Evolutionary conservation across 1,140 invertebrate genomes (phyloP), one percentile per base, ranked within the genome.

Genomic region (Steinernema feltiae): DNA sequence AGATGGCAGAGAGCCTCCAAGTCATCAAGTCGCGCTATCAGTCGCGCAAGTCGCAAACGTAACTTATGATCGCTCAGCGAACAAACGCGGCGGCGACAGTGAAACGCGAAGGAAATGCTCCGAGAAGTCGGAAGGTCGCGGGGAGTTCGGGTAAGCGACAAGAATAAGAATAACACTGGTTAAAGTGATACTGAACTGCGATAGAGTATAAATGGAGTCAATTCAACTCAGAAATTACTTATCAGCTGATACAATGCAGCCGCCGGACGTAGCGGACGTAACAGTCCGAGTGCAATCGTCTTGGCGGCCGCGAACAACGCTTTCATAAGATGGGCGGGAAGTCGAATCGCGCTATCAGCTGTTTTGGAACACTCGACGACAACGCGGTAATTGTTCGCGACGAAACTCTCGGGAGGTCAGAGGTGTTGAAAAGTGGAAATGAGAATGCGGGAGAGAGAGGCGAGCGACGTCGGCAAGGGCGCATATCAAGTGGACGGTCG

Each of bases 361-460:
- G 53, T 63, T 63, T 63, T 63, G 53, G 53, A 63, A 63, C 41
- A 12, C 41, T 46, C n/a, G n/a, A n/a, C 41, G 53, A 63, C 53
- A 27, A 27, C 15, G 53, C 53, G 53, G 53, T 27, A 63, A 63
- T 41, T 41, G 35, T 3, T 63, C 53, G 3, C 12, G 24, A 27
- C 3, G 53, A 63, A 27, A n/a, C n/a, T n/a, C 15, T 27, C 24
- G 24, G 24, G 53, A 27, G 53, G 53, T 63, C 24, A 27, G 15
- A 41, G 35, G 35, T 41, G 35, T n/a, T n/a, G 18, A 41, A 41
- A 7, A 41, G 7, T 41, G 35, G 7, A 41, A 18, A 18, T 18
- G 35, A 41, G 35, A 18, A 41, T 21, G 53, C 2, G 7, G 53
- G 7, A 27, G 53, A 63, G 24, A 7, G 7, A 27, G 7, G 12